These are phyloP conservation scores for Nasonovia ribisnigri DNA, from an alignment of 2,888 invertebrate genomes.

Conservation along the genomic window DNA sequence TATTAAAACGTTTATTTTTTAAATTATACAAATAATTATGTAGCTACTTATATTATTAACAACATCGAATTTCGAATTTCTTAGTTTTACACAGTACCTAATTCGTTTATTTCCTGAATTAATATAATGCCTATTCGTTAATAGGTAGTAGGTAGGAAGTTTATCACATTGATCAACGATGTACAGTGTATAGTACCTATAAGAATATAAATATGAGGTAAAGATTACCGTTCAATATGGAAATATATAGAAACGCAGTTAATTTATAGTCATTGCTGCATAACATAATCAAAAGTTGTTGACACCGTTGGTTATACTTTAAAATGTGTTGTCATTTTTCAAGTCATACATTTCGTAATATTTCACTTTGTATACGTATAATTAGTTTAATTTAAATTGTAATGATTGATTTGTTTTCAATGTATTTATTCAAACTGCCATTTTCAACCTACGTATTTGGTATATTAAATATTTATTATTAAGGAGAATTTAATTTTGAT, in stretches of 20 bases:
- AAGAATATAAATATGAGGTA: neutral
- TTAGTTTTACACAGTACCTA: too few species aligned
- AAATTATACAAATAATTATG: neutral
- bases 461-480: neutral
- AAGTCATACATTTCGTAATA: neutral
- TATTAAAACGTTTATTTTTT: neutral
- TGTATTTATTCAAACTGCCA: neutral
- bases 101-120: neutral
- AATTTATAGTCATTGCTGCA: too few species aligned
- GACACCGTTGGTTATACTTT: neutral
- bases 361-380: neutral
- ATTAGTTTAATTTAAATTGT: neutral
- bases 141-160: neutral
- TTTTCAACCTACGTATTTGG: neutral
- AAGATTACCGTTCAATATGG: neutral
- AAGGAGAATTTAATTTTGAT: neutral
- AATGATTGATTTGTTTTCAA: neutral
- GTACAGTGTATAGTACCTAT: neutral
- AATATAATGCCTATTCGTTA: neutral
- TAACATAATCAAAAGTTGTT: neutral
- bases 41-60: neutral
- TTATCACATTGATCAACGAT: neutral
- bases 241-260: neutral
- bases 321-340: neutral
- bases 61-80: neutral